Base-by-base conservation (phyloP, 2,797 vertebrate genomes). In the Danio aesculapii region DNA sequence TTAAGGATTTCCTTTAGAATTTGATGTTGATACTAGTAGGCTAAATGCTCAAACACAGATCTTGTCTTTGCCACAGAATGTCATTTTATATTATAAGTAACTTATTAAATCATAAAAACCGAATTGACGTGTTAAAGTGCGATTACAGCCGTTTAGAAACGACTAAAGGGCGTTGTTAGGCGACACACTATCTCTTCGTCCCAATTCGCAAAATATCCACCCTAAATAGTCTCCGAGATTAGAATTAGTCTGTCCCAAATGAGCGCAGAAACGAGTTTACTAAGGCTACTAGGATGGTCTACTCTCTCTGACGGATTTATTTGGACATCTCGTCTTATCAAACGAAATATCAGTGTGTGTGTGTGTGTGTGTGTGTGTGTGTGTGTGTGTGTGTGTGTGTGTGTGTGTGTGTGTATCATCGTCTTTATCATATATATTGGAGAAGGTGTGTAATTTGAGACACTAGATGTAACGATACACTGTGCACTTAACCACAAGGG, bases 141-240 rank as follows among this genome's bases (percentile, higher is more conserved):
- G n/a, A 8, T 67, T 47, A 49, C 55, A 55, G 39, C 7, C 53
- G 3, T 52, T 4, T 43, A 43, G 30, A n/a, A 16, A 41, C 9
- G 30, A 49, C 50, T 58, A 30, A 59, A 61, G 57, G 55, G 71
- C 55, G 71, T 73, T 73, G 43, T 47, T 66, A 6, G 63, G n/a
- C 17, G 9, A 12, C 2, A 6, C 39, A 6, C 44, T 66, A 47
- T 66, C 39, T 66, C 6, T 67, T 17, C 58, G 46, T 46, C 3
- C 7, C 17, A 57, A 14, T 44, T 57, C 52, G 7, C 8, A 30
- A 10, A 16, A n/a, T 44, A 47, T 59, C 53, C 55, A 74, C 71
- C 71, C 71, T 74, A 16, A 58, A 46, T 58, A 61, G 50, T 55
- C 17, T 70, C 16, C 50, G 16, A 70, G 68, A 70, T 70, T 70